These are phyloP conservation scores for Tetheella fluctuosa DNA, from an alignment of 2,888 invertebrate species.

Conservation along the genomic window DNA sequence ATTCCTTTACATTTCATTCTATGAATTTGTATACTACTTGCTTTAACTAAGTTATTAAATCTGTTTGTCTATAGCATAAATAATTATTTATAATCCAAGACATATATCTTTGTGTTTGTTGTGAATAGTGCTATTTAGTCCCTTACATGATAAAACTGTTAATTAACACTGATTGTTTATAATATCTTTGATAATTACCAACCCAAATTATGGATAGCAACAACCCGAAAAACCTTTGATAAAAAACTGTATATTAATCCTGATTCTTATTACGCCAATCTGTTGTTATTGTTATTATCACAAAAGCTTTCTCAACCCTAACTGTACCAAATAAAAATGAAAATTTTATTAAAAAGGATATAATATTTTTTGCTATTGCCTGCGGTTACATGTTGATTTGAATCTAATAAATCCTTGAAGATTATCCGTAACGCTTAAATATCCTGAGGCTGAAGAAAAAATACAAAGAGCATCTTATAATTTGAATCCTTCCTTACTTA, in stretches of 20 bases:
- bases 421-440: neutral
- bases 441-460: neutral
- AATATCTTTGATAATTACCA: too few relatives aligned
- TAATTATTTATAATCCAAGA: too few relatives aligned
- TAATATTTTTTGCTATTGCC: neutral
- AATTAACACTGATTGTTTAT: too few relatives aligned
- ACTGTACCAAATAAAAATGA: neutral
- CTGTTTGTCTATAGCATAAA: too few relatives aligned
- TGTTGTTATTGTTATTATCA: neutral
- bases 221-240: neutral
- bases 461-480: neutral
- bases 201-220: neutral
- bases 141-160: too few relatives aligned
- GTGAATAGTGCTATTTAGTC: too few relatives aligned
- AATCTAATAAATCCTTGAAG: neutral
- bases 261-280: neutral
- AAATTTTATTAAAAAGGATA: neutral
- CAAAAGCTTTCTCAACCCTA: neutral
- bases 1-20: too few relatives aligned
- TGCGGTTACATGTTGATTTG: neutral
- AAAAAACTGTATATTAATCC: neutral
- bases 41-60: too few relatives aligned
- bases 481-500: too few relatives aligned
- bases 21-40: too few relatives aligned
- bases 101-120: too few relatives aligned